These are phyloP conservation scores for Aphidoletes aphidimyza DNA, from an alignment of 2,888 invertebrate genomes.

Conservation along the genomic window DNA sequence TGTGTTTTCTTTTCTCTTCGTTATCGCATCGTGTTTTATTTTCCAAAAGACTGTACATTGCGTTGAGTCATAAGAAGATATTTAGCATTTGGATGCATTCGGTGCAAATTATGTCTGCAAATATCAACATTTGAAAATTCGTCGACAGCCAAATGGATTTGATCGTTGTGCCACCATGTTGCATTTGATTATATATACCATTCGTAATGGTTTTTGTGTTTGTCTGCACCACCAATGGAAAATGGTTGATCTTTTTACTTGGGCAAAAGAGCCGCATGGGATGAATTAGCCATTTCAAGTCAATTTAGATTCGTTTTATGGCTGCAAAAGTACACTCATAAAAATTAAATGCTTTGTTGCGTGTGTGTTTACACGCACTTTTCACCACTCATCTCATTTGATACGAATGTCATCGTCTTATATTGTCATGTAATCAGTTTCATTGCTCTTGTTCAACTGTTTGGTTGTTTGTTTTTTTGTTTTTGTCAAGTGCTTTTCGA, in stretches of 20 bases:
- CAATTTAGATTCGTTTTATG: not conserved
- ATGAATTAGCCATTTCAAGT: conserved; percentile 40
- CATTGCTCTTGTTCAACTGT: not conserved
- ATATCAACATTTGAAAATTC: too few relatives aligned
- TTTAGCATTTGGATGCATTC: too few relatives aligned
- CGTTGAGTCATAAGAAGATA: too few relatives aligned
- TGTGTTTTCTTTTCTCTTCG: too few relatives aligned
- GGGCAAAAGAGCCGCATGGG: not conserved
- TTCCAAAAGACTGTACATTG: too few relatives aligned
- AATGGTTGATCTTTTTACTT: not conserved
- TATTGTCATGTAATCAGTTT: not conserved
- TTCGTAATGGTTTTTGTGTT: not conserved
- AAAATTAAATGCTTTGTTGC: conserved; percentile 28
- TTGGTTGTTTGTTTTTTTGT: not conserved
- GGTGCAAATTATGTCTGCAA: too few relatives aligned
- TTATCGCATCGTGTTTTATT: too few relatives aligned
- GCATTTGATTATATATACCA: too few relatives aligned
- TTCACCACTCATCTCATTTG: not conserved
- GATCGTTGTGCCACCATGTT: too few relatives aligned
- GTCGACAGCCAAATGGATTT: too few relatives aligned
- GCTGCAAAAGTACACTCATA: not conserved
- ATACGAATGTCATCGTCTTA: too few relatives aligned
- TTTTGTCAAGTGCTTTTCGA: not conserved
- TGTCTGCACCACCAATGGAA: not conserved
- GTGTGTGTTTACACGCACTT: not conserved